Conservation (phyloP, 2,888 invertebrate species). For the Neoascia interrupta region DNA sequence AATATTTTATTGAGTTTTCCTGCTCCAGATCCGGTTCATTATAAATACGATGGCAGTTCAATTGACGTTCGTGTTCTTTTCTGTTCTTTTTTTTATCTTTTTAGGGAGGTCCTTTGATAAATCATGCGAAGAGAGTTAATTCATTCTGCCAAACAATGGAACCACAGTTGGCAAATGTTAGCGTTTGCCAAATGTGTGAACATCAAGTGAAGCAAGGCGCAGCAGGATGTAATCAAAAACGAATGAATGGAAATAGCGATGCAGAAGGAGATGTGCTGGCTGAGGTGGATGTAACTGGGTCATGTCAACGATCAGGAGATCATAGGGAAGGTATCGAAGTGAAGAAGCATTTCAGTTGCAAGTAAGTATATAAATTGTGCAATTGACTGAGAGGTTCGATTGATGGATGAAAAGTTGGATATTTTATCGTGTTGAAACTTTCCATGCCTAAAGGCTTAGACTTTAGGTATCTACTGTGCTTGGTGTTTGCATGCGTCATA, state of each 20-base stretch:
- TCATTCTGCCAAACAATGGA: constrained; percentile 64
- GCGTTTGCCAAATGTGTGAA: constrained; percentile 65
- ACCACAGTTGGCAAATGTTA: constrained; percentile 48
- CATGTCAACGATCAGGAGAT: constrained; percentile 47
- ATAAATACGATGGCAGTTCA: constrained; percentile 51
- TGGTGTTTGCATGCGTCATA: too few species aligned
- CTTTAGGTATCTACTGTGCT: too few species aligned
- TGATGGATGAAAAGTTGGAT: too few species aligned
- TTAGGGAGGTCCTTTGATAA: constrained; percentile 64
- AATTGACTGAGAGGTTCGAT: too few species aligned
- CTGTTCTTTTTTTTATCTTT: constrained; percentile 3
- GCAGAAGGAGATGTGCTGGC: constrained; percentile 5
- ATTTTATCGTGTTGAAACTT: too few species aligned
- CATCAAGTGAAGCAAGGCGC: constrained; percentile 42
- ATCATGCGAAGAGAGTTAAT: constrained; percentile 65
- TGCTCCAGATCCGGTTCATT: constrained; percentile 66
- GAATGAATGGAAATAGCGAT: constrained; percentile 28
- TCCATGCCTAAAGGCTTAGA: too few species aligned
- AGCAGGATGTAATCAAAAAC: constrained; percentile 59
- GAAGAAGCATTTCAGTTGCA: constrained; percentile 34
- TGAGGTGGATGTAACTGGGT: not conserved
- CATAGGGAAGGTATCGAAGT: constrained; percentile 12
- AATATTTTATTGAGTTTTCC: constrained; percentile 69
- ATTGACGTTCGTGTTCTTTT: constrained; percentile 40
- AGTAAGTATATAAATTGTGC: constrained; percentile 35